These are phyloP conservation scores for Tyrannus savana DNA, from an alignment of 2,113 vertebrate species.

Conservation along the genomic window DNA sequence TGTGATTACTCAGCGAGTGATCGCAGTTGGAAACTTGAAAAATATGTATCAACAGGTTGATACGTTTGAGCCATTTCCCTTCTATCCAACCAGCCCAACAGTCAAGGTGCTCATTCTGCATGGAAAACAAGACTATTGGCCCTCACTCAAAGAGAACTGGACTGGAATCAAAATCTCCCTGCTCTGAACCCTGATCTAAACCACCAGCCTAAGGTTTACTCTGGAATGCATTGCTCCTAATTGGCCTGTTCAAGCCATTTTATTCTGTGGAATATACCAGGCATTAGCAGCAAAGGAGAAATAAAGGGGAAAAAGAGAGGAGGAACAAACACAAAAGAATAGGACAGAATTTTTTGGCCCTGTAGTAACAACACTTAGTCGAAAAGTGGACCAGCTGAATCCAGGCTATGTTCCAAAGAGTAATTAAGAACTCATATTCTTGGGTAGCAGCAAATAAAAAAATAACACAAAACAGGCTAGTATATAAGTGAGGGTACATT, in stretches of 20 bases:
- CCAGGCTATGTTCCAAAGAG: background rate
- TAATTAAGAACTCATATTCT: background rate
- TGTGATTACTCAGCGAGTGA: background rate
- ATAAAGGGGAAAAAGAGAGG: fast-evolving
- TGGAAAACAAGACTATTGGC: background rate
- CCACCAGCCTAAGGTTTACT: background rate
- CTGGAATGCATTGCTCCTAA: background rate
- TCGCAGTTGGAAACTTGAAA: background rate
- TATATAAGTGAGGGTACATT: background rate
- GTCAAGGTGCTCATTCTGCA: background rate
- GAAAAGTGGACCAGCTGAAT: background rate
- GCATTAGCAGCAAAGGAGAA: background rate
- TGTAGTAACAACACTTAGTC: background rate
- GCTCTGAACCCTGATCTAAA: background rate
- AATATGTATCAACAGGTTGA: background rate
- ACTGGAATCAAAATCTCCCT: background rate
- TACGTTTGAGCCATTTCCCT: background rate
- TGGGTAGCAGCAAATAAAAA: background rate
- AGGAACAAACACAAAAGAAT: background rate
- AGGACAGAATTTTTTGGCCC: background rate
- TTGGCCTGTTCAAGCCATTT: background rate
- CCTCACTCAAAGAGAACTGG: background rate
- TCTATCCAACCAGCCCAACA: background rate
- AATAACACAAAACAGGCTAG: background rate
- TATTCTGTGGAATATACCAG: background rate